Evolutionary conservation across 2,888 invertebrate species (phyloP).

Genomic region (Palloptera scutellata): DNA sequence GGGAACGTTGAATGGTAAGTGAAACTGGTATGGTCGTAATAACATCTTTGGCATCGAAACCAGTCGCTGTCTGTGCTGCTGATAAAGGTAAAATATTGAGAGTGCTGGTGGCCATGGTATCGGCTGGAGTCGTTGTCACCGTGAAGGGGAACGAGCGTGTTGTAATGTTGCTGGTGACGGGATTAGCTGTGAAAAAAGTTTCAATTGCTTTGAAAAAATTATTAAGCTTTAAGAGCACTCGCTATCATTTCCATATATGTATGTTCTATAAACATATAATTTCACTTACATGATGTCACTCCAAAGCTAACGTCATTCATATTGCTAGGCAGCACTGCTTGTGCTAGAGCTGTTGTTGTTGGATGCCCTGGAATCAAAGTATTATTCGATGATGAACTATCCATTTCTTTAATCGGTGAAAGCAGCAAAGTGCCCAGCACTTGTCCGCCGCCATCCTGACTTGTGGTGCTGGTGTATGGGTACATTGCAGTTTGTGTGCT

Average conservation of each 20-base stretch:
- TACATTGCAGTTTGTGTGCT: conserved; percentile 66
- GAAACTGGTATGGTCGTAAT: conserved; percentile 59
- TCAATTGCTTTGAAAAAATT: background rate
- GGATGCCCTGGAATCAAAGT: conserved; percentile 77
- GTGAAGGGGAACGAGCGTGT: conserved; percentile 63
- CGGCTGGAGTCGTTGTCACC: conserved; percentile 52
- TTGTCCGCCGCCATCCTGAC: conserved; percentile 69
- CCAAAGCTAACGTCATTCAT: conserved; percentile 41
- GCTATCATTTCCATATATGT: no score
- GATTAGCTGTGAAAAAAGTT: conserved; percentile 40
- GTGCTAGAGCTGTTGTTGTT: conserved; percentile 79
- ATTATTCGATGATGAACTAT: conserved; percentile 78
- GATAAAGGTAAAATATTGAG: conserved; percentile 57
- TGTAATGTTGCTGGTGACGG: conserved; percentile 54
- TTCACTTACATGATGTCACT: conserved; percentile 43
- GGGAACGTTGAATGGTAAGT: conserved; percentile 54
- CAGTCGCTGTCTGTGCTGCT: conserved; percentile 47
- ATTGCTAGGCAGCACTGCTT: conserved; percentile 73
- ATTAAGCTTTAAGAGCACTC: background rate
- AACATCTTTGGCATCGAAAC: conserved; percentile 49
- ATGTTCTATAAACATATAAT: no score
- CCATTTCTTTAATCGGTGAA: conserved; percentile 85
- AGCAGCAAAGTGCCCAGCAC: conserved; percentile 79
- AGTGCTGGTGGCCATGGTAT: conserved; percentile 54
- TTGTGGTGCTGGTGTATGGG: conserved; percentile 57